Evolutionary conservation across 2,797 vertebrate genomes (phyloP).

Genomic region (Sarcoramphus papa): DNA sequence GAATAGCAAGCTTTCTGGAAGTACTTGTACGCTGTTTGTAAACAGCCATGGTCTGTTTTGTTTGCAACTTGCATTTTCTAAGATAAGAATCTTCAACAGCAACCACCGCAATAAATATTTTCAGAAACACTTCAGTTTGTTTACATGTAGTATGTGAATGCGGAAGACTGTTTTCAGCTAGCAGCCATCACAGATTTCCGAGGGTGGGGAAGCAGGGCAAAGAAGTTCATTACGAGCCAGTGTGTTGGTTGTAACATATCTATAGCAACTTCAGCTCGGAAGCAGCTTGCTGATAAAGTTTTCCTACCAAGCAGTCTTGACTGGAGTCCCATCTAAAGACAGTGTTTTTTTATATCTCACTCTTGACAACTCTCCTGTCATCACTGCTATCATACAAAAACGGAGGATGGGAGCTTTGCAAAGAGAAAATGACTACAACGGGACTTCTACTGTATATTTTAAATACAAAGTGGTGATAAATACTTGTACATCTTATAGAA

Average conservation of each 20-base stretch:
- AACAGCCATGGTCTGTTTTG: neutral
- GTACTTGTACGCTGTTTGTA: neutral
- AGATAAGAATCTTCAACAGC: neutral
- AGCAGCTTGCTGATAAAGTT: neutral
- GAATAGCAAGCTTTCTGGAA: neutral
- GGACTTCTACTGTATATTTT: neutral
- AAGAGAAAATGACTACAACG: neutral
- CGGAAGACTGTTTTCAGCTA: neutral
- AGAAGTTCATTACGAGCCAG: neutral
- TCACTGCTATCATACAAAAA: neutral
- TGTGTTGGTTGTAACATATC: neutral
- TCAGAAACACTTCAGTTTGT: constrained; percentile 40
- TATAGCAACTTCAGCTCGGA: neutral
- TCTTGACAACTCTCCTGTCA: neutral
- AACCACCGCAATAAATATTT: neutral
- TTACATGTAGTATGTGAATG: neutral
- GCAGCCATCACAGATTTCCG: constrained; percentile 8
- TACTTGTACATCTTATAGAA: neutral
- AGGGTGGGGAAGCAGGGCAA: constrained; percentile 1
- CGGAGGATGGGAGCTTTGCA: neutral
- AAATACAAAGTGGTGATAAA: neutral
- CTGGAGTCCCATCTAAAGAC: neutral
- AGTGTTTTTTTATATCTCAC: neutral
- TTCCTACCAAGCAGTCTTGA: neutral
- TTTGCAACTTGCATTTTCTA: neutral